Evolutionary conservation across 30 jellyfish, hydroid and myxozoan species (phyloP).

Genomic region (Chironex yamaguchii): DNA sequence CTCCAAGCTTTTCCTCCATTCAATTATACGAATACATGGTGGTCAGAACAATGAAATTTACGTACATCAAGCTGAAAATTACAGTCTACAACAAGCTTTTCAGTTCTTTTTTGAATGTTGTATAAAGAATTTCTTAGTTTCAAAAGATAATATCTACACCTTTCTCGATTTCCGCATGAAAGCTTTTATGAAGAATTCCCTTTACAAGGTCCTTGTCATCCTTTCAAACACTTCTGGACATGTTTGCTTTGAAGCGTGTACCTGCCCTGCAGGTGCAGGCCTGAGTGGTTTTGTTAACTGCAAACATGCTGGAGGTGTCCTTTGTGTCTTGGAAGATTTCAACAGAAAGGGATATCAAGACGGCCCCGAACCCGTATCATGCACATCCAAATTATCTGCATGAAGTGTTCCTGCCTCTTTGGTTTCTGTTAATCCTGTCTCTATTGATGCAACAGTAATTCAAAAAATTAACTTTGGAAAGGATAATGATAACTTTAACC

Average conservation of each 20-base stretch:
- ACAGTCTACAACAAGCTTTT: conserved; percentile 56
- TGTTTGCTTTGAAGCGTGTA: conserved; percentile 66
- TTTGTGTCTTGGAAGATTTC: conserved; percentile 50
- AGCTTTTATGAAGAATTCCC: conserved; percentile 16
- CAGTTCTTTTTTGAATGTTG: conserved; percentile 56
- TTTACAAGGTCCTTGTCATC: conserved; percentile 6
- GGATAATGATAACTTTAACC: conserved; percentile 9
- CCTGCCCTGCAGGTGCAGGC: conserved; percentile 64
- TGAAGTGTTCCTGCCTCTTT: conserved; percentile 38
- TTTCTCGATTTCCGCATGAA: conserved; percentile 31
- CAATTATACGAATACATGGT: conserved; percentile 57
- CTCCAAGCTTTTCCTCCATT: conserved; percentile 31
- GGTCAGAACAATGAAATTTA: conserved; percentile 39
- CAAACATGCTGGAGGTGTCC: conserved; percentile 23
- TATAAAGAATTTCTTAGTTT: too few relatives aligned
- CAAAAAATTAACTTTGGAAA: conserved; percentile 13
- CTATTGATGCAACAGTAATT: conserved; percentile 32
- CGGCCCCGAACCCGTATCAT: conserved; percentile 2
- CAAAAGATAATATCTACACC: too few relatives aligned
- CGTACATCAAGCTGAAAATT: conserved; percentile 33
- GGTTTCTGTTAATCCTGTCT: neutral
- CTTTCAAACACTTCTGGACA: conserved; percentile 14
- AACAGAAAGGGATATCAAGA: conserved; percentile 39
- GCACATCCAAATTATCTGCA: conserved; percentile 55
- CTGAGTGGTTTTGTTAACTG: conserved; percentile 25